Evolutionary conservation across 2,888 invertebrate genomes (phyloP), one percentile per base, ranked within the genome.

Genomic region (Nycteola revayana): DNA sequence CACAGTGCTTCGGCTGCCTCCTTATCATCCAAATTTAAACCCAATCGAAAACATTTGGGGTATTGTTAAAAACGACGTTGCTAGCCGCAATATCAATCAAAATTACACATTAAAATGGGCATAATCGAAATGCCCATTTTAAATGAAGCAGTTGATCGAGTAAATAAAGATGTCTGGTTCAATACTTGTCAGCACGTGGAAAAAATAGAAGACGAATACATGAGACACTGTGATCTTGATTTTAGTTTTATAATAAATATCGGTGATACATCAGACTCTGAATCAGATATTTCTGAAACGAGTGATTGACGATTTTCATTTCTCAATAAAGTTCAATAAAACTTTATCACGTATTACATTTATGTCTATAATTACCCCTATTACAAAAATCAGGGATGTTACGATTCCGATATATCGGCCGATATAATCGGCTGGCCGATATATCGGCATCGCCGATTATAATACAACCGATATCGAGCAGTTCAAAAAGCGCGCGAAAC

Each of bases 191-290:
- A 17, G 23, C 8, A 22, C 18, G 18, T 18, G 18, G 18, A 18
- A 35, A 35, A 35, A 35, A 28, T 23, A 23, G 27, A 18, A 28
- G 23, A 14, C 41, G 36, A 24, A 36, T 36, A 42, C 36, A 30
- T 36, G 36, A 10, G 27, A 42, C 29, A 42, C 18, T 18, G 4
- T 18, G 18, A 18, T 6, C 18, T 18, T 18, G 18, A 18, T 18
- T 18, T 18, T 6, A 18, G 18, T 18, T 18, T 18, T 18, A 18
- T 18, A 5, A 18, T 18, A 18, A n/a, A 18, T 18, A 6, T 18
- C 18, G 18, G 18, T 18, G 18, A 18, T 18, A 18, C 18, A 18
- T 18, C 18, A 18, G 18, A 18, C 18, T 18, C 18, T 18, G 18
- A 18, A 18, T 18, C 18, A 18, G 18, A 18, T 18, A 18, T 18